These are phyloP conservation scores for Euura saliciscinereae DNA, from an alignment of 1,140 invertebrate species.

Conservation along the genomic window DNA sequence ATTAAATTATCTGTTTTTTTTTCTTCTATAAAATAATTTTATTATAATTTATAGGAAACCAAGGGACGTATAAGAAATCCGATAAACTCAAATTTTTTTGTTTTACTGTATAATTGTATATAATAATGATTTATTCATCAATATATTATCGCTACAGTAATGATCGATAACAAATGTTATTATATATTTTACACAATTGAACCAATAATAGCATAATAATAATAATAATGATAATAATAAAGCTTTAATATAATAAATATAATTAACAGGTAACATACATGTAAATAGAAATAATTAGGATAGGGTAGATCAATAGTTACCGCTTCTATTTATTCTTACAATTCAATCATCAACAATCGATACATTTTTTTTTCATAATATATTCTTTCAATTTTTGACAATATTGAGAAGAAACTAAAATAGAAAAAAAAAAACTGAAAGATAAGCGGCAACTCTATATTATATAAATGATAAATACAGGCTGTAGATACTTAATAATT, in stretches of 20 bases:
- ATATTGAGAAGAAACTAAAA: too few species aligned
- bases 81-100: too few species aligned
- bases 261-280: conserved; percentile 20
- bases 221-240: conserved; percentile 14
- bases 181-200: conserved; percentile 26
- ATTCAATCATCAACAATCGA: not conserved
- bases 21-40: too few species aligned
- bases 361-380: not conserved
- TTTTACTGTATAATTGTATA: conserved; percentile 24
- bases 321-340: not conserved
- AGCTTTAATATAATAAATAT: conserved; percentile 29
- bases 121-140: conserved; percentile 38
- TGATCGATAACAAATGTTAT: conserved; percentile 27
- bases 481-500: not conserved
- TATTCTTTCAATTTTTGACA: too few species aligned
- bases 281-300: not conserved
- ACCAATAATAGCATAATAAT: conserved; percentile 10
- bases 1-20: too few species aligned
- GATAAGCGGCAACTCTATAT: not conserved
- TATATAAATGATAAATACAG: not conserved
- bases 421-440: too few species aligned
- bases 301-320: too few species aligned
- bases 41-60: too few species aligned
- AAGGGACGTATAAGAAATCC: too few species aligned
- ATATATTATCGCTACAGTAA: conserved; percentile 20